Conservation (phyloP, 2,113 vertebrate genomes). For the Grammomys surdaster region DNA sequence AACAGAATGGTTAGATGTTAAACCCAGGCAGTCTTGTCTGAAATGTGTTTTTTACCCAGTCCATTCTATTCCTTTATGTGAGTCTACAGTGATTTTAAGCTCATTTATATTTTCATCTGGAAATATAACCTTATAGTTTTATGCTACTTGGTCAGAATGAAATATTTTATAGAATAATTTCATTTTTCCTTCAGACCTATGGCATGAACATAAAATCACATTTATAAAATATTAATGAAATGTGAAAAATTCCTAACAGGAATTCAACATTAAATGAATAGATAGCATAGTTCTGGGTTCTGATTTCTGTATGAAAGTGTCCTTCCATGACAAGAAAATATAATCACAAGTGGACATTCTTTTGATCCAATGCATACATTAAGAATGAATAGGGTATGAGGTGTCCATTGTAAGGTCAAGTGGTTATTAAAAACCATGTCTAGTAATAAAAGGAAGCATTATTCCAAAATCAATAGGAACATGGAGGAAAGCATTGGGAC, state of each 20-base stretch:
- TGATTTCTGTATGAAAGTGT: not conserved
- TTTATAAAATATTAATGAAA: not conserved
- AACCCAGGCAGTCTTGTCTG: not conserved
- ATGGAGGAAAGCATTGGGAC: too few species aligned
- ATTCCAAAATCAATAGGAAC: too few species aligned
- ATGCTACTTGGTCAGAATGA: not conserved
- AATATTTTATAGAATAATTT: conserved; percentile 8
- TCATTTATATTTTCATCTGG: not conserved
- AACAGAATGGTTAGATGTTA: not conserved
- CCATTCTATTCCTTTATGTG: not conserved
- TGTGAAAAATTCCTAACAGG: not conserved
- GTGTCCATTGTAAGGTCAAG: not conserved
- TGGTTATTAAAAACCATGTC: too few species aligned
- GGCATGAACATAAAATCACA: not conserved
- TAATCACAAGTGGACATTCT: not conserved
- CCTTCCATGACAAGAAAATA: not conserved
- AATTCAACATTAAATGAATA: conserved; percentile 27
- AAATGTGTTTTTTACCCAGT: not conserved
- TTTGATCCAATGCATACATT: not conserved
- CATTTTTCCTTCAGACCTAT: conserved; percentile 11
- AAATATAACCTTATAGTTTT: not conserved
- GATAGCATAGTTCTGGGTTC: not conserved
- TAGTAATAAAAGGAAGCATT: too few species aligned
- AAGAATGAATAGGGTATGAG: not conserved
- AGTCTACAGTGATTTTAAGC: not conserved